A percentile compares a stretch with the other conserved stretches of the same genome.
Conservation (phyloP, 2,888 invertebrate species). For the Drosophila paucipuncta region DNA sequence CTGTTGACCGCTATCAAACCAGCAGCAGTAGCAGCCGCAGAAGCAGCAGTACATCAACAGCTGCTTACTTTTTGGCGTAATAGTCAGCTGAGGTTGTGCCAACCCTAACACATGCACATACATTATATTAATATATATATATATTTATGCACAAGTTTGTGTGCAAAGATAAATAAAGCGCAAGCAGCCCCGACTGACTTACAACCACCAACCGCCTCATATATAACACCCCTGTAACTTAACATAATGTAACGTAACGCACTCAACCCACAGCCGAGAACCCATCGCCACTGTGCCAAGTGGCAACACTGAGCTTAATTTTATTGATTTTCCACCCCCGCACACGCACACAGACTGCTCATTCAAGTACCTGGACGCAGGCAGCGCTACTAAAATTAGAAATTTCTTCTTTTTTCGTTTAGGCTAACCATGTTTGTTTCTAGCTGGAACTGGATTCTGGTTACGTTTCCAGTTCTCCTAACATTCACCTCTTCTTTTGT, state of each 20-base stretch:
- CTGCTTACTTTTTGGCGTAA: slow-evolving; percentile 56
- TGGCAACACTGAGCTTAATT: slow-evolving; percentile 72
- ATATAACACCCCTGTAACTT: slow-evolving; percentile 37
- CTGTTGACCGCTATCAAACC: slow-evolving; percentile 65
- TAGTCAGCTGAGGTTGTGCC: slow-evolving; percentile 62
- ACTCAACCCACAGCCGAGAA: slow-evolving; percentile 19
- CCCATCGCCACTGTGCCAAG: slow-evolving; percentile 36
- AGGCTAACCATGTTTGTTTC: slow-evolving; percentile 3
- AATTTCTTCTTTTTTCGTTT: slow-evolving; percentile 21
- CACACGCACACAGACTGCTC: slow-evolving; percentile 5
- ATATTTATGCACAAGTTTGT: slow-evolving; percentile 8
- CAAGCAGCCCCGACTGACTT: slow-evolving; percentile 19
- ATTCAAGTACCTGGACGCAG: slow-evolving; percentile 50
- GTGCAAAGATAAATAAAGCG: slow-evolving; percentile 21
- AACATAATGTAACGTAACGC: slow-evolving; percentile 33
- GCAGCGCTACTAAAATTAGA: slow-evolving; percentile 63
- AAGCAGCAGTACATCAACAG: slow-evolving; percentile 49
- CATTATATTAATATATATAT: neutral
- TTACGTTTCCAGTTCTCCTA: slow-evolving; percentile 9
- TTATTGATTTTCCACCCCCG: slow-evolving; percentile 73
- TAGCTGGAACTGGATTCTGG: neutral
- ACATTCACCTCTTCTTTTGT: slow-evolving; percentile 2
- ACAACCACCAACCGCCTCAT: slow-evolving; percentile 17
- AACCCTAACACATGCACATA: slow-evolving; percentile 31
- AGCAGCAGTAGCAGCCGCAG: slow-evolving; percentile 37